Evolutionary conservation across 1,140 invertebrate species (phyloP), one percentile per base, ranked within the genome.

Genomic region (Streblospio benedicti): DNA sequence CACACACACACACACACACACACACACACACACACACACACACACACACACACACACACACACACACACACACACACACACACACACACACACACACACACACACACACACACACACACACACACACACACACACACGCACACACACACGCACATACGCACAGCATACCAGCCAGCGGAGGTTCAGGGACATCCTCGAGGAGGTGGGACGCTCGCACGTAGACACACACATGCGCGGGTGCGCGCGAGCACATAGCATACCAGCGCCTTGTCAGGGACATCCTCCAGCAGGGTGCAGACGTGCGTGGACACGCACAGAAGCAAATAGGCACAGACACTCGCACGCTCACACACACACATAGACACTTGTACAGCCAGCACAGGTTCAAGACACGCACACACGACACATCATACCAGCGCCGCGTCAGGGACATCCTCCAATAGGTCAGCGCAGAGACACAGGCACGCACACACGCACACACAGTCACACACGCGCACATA

Each of bases 151-250:
- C 45, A 47, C 14, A 47, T 28, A 47, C 45, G 30, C 45, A 47
- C 14, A 47, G 30, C 38, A 31, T 38, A 9, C 9, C n/a, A n/a
- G n/a, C n/a, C n/a, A n/a, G n/a, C n/a, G n/a, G n/a, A 27, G n/a
- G 9, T 23, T 33, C 57, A 1, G 70, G 70, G 3, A 69, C 69
- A 2, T 51, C 62, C 30, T n/a, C n/a, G n/a, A n/a, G n/a, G n/a
- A n/a, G n/a, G n/a, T n/a, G n/a, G n/a, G 9, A n/a, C 35, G n/a
- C 35, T 9, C 35, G n/a, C 35, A 38, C 35, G n/a, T n/a, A 38
- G 9, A 38, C 35, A 38, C 35, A 38, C 35, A 38, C 35, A 38
- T n/a, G n/a, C 35, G n/a, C 35, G n/a, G 9, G n/a, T n/a, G n/a
- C 35, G n/a, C 35, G n/a, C 35, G n/a, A 9, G n/a, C 35, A 38